Conservation (phyloP, 2,797 vertebrate species). For the Micrastur ruficollis region DNA sequence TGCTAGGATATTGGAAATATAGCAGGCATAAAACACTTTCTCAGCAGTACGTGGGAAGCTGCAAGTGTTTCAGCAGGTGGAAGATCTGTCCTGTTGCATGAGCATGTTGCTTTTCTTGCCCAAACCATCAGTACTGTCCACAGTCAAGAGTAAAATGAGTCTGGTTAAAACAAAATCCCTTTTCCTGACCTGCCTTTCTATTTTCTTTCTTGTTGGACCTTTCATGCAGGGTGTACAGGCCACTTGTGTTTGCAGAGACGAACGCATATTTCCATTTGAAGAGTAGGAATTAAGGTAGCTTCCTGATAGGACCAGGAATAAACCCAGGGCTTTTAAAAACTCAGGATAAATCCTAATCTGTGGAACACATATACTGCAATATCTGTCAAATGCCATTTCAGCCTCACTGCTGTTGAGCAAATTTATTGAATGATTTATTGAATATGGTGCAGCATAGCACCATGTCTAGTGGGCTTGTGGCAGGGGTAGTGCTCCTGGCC, state of each 20-base stretch:
- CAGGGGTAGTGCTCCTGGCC: neutral
- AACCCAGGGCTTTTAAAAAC: neutral
- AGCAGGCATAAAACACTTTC: neutral
- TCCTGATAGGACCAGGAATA: neutral
- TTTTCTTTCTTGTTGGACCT: neutral
- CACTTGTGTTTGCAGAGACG: neutral
- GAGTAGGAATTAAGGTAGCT: neutral
- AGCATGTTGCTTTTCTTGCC: neutral
- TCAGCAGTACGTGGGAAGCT: neutral
- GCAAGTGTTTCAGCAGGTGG: neutral
- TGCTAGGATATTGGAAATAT: neutral
- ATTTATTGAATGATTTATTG: too few species aligned
- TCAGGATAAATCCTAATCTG: neutral
- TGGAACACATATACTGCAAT: rapidly evolving
- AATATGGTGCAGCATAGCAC: neutral
- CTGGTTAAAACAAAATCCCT: neutral
- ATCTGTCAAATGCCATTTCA: neutral
- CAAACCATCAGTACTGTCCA: neutral
- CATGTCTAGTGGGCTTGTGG: neutral
- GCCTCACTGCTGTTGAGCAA: neutral
- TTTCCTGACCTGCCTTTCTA: neutral
- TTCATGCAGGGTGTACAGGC: neutral
- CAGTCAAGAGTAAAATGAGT: neutral
- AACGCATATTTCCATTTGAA: neutral
- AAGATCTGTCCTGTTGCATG: neutral